Conservation (phyloP, 1,140 invertebrate species). For the Bombus soroeensis region DNA sequence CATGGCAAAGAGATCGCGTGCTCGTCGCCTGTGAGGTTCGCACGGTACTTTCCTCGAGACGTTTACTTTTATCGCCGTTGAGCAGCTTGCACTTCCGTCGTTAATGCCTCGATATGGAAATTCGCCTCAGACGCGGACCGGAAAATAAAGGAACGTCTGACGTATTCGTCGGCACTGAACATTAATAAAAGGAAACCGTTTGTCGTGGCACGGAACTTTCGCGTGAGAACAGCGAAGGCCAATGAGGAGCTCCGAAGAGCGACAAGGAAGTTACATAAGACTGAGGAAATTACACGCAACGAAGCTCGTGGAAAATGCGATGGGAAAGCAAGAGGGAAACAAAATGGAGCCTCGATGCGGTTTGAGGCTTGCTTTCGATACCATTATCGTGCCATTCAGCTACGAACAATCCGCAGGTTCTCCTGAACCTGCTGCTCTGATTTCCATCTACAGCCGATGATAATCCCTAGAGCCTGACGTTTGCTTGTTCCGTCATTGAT, state of each 20-base stretch:
- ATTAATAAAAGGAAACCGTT: conserved; percentile 49
- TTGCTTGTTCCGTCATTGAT: background rate
- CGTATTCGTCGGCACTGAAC: conserved; percentile 20
- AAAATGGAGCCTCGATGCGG: background rate
- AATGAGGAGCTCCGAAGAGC: too few relatives aligned
- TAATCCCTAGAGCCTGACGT: background rate
- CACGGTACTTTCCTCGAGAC: conserved; percentile 64
- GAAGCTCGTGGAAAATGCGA: background rate
- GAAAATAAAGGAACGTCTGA: conserved; percentile 47
- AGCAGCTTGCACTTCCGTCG: conserved; percentile 66
- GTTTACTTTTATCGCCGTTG: conserved; percentile 63
- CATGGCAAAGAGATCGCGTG: conserved; percentile 62
- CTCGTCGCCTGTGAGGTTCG: conserved; percentile 56
- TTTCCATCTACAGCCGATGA: background rate
- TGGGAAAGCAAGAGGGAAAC: background rate
- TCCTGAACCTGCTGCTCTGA: background rate
- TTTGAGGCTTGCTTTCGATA: background rate
- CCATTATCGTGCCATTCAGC: background rate
- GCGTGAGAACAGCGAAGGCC: background rate
- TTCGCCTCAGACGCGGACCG: conserved; percentile 41
- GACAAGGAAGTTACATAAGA: background rate
- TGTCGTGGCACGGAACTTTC: conserved; percentile 31
- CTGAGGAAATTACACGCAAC: conserved; percentile 15
- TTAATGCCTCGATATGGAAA: conserved; percentile 65
- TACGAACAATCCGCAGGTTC: background rate